Conservation (phyloP, 2,888 invertebrate species). For the Hypsopygia costalis region DNA sequence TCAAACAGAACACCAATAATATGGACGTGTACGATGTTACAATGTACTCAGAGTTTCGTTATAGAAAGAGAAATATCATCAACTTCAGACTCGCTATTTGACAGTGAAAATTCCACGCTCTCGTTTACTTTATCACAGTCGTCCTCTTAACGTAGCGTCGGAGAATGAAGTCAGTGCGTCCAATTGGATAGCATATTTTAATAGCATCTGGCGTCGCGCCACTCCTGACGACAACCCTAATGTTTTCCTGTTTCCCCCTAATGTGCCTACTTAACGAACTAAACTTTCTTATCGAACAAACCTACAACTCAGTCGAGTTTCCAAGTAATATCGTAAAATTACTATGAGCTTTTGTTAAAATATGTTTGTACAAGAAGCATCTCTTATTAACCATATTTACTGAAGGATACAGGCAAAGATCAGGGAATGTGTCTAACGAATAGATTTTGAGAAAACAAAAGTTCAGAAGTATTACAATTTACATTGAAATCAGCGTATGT, state of each 20-base stretch:
- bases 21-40: too few species aligned
- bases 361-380: neutral
- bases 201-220: slow-evolving; percentile 68
- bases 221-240: slow-evolving; percentile 64
- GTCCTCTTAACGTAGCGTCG: slow-evolving; percentile 30
- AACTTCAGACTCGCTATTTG: too few species aligned
- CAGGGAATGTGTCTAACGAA: too few species aligned
- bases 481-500: too few species aligned
- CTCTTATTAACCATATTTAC: neutral
- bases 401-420: too few species aligned
- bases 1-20: too few species aligned
- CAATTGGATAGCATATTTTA: slow-evolving; percentile 75
- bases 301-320: slow-evolving; percentile 57
- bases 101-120: too few species aligned
- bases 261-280: slow-evolving; percentile 76
- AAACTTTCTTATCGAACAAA: slow-evolving; percentile 74
- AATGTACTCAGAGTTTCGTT: too few species aligned
- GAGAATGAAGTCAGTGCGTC: slow-evolving; percentile 52
- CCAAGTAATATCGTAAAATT: slow-evolving; percentile 56
- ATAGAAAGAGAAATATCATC: too few species aligned
- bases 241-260: slow-evolving; percentile 73
- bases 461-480: too few species aligned
- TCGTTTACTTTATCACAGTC: neutral
- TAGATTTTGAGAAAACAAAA: too few species aligned
- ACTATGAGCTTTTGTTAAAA: slow-evolving; percentile 28